Percentiles rank a stretch among this genome's conserved stretches.
phyloP scores from a whole-genome alignment of 2,113 vertebrate genomes.

The Astatoreochromis straeleni region DNA sequence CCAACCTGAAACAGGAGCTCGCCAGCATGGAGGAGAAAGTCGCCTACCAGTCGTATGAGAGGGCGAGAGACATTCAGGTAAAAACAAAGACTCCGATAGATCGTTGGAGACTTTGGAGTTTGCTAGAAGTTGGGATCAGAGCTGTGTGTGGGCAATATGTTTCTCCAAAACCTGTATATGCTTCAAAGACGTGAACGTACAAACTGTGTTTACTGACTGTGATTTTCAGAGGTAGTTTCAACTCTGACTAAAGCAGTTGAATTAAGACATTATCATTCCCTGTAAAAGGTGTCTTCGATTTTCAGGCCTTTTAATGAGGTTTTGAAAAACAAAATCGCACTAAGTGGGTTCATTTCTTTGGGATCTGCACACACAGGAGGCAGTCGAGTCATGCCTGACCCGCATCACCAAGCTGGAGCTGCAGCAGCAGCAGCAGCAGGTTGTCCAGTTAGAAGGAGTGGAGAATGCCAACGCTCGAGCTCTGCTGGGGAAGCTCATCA shows the following conservation, averaged over 20 bases:
- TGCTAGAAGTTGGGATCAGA: not conserved
- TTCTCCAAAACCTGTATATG: not conserved
- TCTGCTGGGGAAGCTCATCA: slow-evolving; percentile 97
- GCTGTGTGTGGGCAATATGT: not conserved
- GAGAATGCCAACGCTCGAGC: slow-evolving; percentile 95
- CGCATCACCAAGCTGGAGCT: slow-evolving; percentile 95
- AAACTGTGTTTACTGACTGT: not conserved
- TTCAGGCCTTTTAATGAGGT: not conserved
- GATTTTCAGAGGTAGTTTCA: not conserved
- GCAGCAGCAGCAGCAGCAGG: slow-evolving; percentile 98
- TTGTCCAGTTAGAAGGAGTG: slow-evolving; percentile 95
- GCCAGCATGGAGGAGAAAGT: slow-evolving; percentile 99
- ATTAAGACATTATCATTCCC: not conserved
- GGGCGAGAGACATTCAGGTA: slow-evolving; percentile 97
- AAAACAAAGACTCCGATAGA: not conserved
- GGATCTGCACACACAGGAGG: slow-evolving; percentile 74
- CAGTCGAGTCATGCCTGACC: slow-evolving; percentile 94
- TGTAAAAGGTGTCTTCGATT: not conserved
- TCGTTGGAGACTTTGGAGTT: not conserved
- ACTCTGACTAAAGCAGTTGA: not conserved
- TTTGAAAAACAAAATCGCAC: not conserved
- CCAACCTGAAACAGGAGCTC: slow-evolving; percentile 96
- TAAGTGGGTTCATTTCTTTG: not conserved
- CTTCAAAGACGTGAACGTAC: not conserved
- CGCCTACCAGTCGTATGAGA: slow-evolving; percentile 97